Evolutionary conservation across 2,113 vertebrate species (phyloP).

Genomic region (Nanger granti): DNA sequence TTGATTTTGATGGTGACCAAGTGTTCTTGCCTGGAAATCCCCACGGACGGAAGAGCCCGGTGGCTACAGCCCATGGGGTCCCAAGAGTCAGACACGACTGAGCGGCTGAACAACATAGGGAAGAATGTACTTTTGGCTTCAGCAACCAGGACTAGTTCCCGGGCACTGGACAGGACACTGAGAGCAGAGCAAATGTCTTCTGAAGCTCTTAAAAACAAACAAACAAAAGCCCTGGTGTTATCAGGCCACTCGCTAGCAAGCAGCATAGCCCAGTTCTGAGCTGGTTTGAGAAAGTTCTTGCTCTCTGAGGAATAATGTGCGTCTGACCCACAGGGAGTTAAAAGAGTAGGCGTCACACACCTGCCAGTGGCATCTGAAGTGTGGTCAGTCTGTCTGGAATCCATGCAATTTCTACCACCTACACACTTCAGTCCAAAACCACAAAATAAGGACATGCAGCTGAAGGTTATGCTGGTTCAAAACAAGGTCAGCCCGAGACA

Average conservation of each 20-base stretch:
- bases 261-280: neutral
- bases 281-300: neutral
- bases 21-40: neutral
- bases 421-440: neutral
- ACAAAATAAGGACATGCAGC: neutral
- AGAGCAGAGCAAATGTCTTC: neutral
- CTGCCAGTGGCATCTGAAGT: neutral
- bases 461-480: slow-evolving; percentile 6
- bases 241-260: neutral
- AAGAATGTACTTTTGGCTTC: neutral
- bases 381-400: slow-evolving; percentile 25
- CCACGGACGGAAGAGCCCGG: neutral
- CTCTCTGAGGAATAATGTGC: neutral
- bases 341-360: neutral
- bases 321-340: neutral
- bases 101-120: neutral
- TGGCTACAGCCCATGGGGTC: neutral
- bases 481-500: neutral
- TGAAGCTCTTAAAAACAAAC: neutral
- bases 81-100: neutral
- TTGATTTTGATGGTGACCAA: slow-evolving; percentile 28
- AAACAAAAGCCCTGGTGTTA: neutral
- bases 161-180: accelerated
- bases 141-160: neutral
- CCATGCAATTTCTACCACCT: slow-evolving; percentile 19